A percentile compares a stretch with the other conserved stretches of the same genome.
Evolutionary conservation across 2,888 invertebrate genomes (phyloP).

Genomic region (Limenitis camilla): DNA sequence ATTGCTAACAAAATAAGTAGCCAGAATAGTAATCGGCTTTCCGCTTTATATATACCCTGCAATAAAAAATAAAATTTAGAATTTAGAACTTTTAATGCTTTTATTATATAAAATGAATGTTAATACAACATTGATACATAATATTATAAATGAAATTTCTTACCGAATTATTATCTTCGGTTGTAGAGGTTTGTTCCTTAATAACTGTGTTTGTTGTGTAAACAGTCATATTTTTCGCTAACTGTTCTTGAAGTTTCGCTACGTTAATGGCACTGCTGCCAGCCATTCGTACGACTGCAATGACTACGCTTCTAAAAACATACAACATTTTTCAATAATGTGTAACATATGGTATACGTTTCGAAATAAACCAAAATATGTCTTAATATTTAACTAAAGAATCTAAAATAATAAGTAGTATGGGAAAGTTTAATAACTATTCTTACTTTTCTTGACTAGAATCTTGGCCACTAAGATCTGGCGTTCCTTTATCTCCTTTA

Average conservation of each 20-base stretch:
- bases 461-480: slow-evolving; percentile 65
- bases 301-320: slow-evolving; percentile 79
- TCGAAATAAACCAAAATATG: too few species aligned
- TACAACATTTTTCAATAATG: background rate
- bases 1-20: slow-evolving; percentile 84
- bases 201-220: slow-evolving; percentile 50
- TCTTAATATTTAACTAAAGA: too few species aligned
- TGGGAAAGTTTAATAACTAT: background rate
- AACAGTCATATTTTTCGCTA: slow-evolving; percentile 63
- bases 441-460: slow-evolving; percentile 75
- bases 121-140: background rate
- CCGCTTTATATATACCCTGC: slow-evolving; percentile 82
- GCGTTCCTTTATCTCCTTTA: slow-evolving; percentile 71
- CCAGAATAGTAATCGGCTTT: slow-evolving; percentile 84
- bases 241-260: slow-evolving; percentile 79
- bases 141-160: background rate
- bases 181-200: slow-evolving; percentile 32
- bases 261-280: slow-evolving; percentile 81
- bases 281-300: slow-evolving; percentile 80
- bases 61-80: slow-evolving; percentile 33
- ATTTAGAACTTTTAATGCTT: background rate
- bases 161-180: slow-evolving; percentile 48
- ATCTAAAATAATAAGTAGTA: background rate
- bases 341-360: too few species aligned
- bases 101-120: too few species aligned